Evolutionary conservation across 2,113 vertebrate genomes (phyloP).

Genomic region (Platichthys flesus): DNA sequence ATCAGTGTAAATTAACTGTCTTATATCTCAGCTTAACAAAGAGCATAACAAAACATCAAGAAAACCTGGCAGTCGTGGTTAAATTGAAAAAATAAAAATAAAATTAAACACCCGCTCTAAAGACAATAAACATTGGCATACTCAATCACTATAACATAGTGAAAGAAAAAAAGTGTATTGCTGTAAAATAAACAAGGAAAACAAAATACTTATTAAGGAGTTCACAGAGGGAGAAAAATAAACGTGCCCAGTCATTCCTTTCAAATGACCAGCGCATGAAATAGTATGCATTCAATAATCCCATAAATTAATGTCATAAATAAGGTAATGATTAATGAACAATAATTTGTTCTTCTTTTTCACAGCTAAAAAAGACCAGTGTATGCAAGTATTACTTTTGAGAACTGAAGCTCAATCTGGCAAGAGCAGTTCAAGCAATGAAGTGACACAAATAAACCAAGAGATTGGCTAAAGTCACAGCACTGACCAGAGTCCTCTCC

Average conservation of each 20-base stretch:
- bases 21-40: slow-evolving; percentile 58
- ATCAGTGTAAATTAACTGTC: slow-evolving; percentile 63
- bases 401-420: slow-evolving; percentile 57
- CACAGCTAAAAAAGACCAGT: slow-evolving; percentile 81
- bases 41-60: slow-evolving; percentile 69
- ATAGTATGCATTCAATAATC: slow-evolving; percentile 65
- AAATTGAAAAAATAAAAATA: slow-evolving; percentile 34
- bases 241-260: slow-evolving; percentile 61
- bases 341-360: slow-evolving; percentile 75
- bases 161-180: slow-evolving; percentile 54
- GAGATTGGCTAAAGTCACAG: slow-evolving; percentile 51
- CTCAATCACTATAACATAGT: slow-evolving; percentile 64
- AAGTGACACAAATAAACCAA: slow-evolving; percentile 57
- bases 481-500: slow-evolving; percentile 51
- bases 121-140: slow-evolving; percentile 72
- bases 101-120: slow-evolving; percentile 57
- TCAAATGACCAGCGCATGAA: slow-evolving; percentile 67
- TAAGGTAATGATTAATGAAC: slow-evolving; percentile 76
- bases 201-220: slow-evolving; percentile 54
- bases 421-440: slow-evolving; percentile 49
- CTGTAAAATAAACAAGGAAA: slow-evolving; percentile 67
- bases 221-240: slow-evolving; percentile 63
- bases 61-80: slow-evolving; percentile 76
- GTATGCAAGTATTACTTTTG: slow-evolving; percentile 65
- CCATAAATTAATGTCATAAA: slow-evolving; percentile 82